A percentile compares a stretch with the other conserved stretches of the same genome.
Conservation (phyloP, 2,797 vertebrate genomes). For the Sebastes baramenuke region DNA sequence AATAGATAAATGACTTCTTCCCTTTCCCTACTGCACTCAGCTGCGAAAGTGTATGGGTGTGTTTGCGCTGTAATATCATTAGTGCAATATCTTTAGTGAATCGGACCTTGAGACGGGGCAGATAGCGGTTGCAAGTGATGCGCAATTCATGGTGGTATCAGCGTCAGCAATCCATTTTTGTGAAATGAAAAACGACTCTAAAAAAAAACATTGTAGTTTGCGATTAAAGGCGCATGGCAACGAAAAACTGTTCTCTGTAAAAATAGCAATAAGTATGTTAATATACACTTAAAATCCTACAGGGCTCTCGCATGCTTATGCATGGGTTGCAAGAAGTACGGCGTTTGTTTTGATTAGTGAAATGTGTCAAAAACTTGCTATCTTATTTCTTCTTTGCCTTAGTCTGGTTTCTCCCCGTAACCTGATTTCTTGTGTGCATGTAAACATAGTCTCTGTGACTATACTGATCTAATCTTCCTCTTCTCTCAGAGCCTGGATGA, state of each 20-base stretch:
- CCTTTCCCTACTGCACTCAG: too few species aligned
- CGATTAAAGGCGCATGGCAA: too few species aligned
- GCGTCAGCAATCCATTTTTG: too few species aligned
- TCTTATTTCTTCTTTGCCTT: background rate
- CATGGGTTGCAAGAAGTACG: background rate
- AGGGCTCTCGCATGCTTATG: too few species aligned
- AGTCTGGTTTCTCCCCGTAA: background rate
- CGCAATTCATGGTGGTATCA: background rate
- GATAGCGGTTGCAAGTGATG: background rate
- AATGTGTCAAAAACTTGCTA: background rate
- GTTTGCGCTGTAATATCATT: background rate
- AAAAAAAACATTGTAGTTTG: too few species aligned
- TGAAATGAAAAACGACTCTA: too few species aligned
- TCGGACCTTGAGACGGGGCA: background rate
- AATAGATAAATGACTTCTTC: fast-evolving
- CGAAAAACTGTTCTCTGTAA: too few species aligned
- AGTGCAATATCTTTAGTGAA: background rate
- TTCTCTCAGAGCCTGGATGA: slow-evolving; percentile 91
- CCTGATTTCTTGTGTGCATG: background rate
- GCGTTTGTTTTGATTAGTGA: background rate
- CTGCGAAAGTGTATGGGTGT: too few species aligned
- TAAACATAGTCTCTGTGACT: background rate
- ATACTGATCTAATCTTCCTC: background rate
- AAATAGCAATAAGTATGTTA: too few species aligned
- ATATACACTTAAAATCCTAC: too few species aligned